Conservation (phyloP, 2,797 vertebrate species). For the Rhabdomys pumilio region DNA sequence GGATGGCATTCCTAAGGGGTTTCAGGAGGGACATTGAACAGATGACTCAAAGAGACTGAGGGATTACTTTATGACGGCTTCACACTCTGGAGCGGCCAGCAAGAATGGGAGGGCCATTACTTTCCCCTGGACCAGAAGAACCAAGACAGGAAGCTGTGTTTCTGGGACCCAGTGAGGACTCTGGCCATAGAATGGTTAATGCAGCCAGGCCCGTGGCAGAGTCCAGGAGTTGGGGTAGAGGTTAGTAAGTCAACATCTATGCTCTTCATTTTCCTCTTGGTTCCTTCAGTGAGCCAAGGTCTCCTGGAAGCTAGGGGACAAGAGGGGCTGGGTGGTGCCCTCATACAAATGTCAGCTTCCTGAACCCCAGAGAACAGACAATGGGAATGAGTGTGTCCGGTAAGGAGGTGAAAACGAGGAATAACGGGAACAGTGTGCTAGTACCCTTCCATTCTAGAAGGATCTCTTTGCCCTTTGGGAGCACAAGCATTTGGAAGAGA, state of each 20-base stretch:
- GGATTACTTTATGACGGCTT: neutral
- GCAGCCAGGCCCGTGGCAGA: neutral
- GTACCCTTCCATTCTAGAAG: neutral
- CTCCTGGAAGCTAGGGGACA: neutral
- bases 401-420: too few species aligned
- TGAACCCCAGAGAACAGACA: conserved; percentile 3
- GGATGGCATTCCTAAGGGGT: neutral
- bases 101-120: neutral
- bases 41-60: conserved; percentile 17
- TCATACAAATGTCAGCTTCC: neutral
- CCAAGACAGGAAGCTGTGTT: neutral
- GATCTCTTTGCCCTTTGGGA: conserved; percentile 55
- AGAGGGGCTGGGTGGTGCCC: neutral
- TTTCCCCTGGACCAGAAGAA: conserved; percentile 1
- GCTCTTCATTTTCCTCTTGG: neutral
- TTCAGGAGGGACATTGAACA: neutral
- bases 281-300: neutral
- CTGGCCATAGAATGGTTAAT: neutral
- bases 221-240: neutral
- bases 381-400: neutral
- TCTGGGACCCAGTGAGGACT: neutral
- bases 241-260: neutral
- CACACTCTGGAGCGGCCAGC: neutral
- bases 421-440: neutral
- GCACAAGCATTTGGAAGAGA: conserved; percentile 45